Conservation (phyloP, 2,113 vertebrate species). For the Mobula birostris region DNA sequence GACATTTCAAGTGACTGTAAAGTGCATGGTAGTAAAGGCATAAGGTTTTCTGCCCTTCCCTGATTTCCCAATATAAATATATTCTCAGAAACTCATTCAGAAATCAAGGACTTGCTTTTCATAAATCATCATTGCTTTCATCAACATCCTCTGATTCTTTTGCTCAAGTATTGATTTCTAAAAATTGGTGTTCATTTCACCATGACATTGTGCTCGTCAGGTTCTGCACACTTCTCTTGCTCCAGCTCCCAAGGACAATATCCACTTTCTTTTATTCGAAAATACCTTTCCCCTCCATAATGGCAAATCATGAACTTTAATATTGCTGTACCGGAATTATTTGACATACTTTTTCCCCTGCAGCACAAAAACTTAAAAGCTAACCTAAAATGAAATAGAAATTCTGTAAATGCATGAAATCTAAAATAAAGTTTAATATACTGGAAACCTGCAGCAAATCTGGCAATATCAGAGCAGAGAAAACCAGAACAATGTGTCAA, state of each 20-base stretch:
- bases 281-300: background rate
- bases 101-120: background rate
- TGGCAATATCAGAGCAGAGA: no score
- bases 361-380: no score
- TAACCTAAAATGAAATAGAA: no score
- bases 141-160: background rate
- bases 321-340: background rate
- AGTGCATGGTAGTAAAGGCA: background rate
- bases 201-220: background rate
- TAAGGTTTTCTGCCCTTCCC: background rate
- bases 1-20: background rate
- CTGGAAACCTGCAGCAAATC: no score
- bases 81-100: background rate
- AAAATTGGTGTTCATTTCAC: background rate
- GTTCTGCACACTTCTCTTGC: background rate
- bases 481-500: no score
- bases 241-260: background rate
- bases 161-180: background rate
- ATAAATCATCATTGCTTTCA: background rate
- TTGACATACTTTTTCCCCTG: background rate
- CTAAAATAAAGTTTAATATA: no score
- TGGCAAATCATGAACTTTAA: background rate
- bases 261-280: background rate
- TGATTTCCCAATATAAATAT: background rate
- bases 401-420: no score